Evolutionary conservation across 2,797 vertebrate species (phyloP).

Genomic region (Hydrolagus colliei): DNA sequence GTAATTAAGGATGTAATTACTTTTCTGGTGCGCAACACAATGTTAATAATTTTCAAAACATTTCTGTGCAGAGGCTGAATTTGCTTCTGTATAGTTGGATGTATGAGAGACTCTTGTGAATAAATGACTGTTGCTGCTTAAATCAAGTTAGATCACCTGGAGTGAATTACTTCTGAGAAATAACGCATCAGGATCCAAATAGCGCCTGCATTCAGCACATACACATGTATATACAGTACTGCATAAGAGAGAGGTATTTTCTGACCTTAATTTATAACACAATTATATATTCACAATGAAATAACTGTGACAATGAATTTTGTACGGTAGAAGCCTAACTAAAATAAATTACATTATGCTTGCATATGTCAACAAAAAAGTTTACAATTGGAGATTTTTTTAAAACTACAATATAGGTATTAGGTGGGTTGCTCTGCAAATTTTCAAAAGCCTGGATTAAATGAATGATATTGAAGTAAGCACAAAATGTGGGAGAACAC

Average conservation of each 20-base stretch:
- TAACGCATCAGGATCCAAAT: background rate
- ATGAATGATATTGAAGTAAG: conserved; percentile 5
- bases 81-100: background rate
- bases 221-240: conserved; percentile 1
- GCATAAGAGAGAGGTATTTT: background rate
- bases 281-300: background rate
- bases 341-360: background rate
- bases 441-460: background rate
- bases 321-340: background rate
- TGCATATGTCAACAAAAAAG: background rate
- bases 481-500: background rate
- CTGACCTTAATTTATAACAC: conserved; percentile 17
- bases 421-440: background rate
- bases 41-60: background rate
- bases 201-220: background rate
- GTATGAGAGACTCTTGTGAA: background rate
- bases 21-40: background rate
- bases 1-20: background rate
- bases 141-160: conserved; percentile 1
- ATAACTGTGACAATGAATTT: conserved; percentile 22
- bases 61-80: background rate
- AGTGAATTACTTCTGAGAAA: conserved; percentile 6
- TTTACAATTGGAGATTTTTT: background rate
- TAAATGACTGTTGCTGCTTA: background rate
- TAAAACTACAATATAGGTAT: background rate